Percentiles rank a stretch among this genome's conserved stretches.
Conservation (phyloP, 2,888 invertebrate genomes). For the Cantharis lateralis region DNA sequence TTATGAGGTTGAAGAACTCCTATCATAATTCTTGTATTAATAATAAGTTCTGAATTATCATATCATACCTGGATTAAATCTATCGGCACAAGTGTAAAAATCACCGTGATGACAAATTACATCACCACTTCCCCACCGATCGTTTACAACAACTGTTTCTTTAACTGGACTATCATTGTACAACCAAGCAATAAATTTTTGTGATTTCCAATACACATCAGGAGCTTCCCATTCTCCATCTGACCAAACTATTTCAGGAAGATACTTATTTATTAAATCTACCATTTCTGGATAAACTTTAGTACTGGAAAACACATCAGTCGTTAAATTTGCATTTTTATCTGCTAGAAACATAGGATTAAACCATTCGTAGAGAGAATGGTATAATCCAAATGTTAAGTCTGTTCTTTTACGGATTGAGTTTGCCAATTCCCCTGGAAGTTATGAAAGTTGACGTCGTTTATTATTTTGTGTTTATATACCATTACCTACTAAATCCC, state of each 20-base stretch:
- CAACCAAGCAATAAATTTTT: conserved; percentile 86
- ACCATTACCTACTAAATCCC: conserved; percentile 70
- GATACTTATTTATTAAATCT: conserved; percentile 71
- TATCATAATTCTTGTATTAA: conserved; percentile 39
- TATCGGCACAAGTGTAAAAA: conserved; percentile 83
- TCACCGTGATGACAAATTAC: conserved; percentile 85
- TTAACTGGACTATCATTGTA: conserved; percentile 91
- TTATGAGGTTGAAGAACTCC: conserved; percentile 70
- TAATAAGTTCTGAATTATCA: neutral
- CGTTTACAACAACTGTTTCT: conserved; percentile 88
- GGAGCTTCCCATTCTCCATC: conserved; percentile 94
- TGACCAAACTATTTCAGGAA: conserved; percentile 85
- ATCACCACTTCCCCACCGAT: conserved; percentile 83
- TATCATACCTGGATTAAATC: conserved; percentile 73
- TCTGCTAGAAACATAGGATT: conserved; percentile 81
- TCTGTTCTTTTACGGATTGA: conserved; percentile 66
- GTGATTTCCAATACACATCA: conserved; percentile 82
- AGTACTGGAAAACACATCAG: conserved; percentile 67
- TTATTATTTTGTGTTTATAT: neutral
- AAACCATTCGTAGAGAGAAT: conserved; percentile 87
- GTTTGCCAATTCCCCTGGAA: conserved; percentile 66
- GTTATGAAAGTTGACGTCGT: neutral
- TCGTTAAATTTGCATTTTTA: conserved; percentile 65
- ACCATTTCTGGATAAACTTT: conserved; percentile 81
- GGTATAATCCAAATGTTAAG: conserved; percentile 81